These are phyloP conservation scores for Leptobrachium leishanense DNA, from an alignment of 2,113 vertebrate genomes.

Conservation along the genomic window DNA sequence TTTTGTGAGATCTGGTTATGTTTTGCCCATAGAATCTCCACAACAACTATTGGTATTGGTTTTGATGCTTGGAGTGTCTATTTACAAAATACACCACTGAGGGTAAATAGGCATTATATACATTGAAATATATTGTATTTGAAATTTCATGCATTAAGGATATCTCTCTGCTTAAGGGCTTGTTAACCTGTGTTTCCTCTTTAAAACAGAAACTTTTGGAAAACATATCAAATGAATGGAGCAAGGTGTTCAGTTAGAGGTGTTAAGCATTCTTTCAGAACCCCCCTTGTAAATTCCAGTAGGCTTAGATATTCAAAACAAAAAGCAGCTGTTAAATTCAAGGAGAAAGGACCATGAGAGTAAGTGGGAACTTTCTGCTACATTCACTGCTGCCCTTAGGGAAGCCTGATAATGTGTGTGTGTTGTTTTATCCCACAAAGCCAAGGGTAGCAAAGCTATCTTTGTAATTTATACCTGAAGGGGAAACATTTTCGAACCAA, in stretches of 20 bases:
- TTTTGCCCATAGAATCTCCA: too few species aligned
- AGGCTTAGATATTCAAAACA: conserved; percentile 24
- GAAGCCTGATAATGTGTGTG: conserved; percentile 17
- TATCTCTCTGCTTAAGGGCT: not conserved
- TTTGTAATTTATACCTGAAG: conserved; percentile 28
- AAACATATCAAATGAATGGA: conserved; percentile 27
- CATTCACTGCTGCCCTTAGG: conserved; percentile 27
- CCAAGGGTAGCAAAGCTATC: conserved; percentile 45
- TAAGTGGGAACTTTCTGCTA: conserved; percentile 44
- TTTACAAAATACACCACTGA: too few species aligned
- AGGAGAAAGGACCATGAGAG: conserved; percentile 22
- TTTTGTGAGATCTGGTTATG: too few species aligned
- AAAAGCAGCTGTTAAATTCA: conserved; percentile 42
- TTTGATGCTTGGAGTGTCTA: too few species aligned
- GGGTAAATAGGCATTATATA: too few species aligned
- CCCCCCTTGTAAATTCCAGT: conserved; percentile 32
- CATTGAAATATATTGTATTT: too few species aligned
- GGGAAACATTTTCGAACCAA: conserved; percentile 17
- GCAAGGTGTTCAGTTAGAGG: not conserved
- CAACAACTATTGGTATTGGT: too few species aligned
- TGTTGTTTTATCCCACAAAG: conserved; percentile 33
- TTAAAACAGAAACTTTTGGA: conserved; percentile 1
- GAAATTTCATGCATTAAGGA: too few species aligned
- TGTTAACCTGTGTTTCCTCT: not conserved
- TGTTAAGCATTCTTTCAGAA: conserved; percentile 37